Evolutionary conservation across 1,140 invertebrate genomes (phyloP), one percentile per base, ranked within the genome.

Genomic region (Drosophila orosa): DNA sequence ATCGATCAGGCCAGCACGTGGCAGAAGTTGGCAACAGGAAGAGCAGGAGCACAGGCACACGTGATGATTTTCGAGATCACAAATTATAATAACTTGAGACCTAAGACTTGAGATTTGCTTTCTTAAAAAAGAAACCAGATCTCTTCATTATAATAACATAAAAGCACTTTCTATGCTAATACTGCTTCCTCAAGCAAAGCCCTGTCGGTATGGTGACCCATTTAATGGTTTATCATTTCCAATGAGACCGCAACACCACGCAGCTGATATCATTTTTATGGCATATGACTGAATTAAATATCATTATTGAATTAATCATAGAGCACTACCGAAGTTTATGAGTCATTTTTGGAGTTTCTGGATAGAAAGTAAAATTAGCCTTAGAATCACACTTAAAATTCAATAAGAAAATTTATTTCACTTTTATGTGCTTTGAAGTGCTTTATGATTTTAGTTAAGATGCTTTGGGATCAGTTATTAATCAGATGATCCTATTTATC

Each of bases 1-100:
- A 62, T 62, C 44, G 29, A 69, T 69, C 45, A 55, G 50, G 39
- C 17, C 5, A 45, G 48, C 67, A 71, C 67, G 25, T 69, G 63
- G 63, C 63, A 17, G 4, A 19, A 48, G 25, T 62, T 40, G 54
- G 54, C 15, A 37, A 59, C 27, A 62, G 37, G 17, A 59, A 17
- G 25, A 13, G 19, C 35, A 35, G 24, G 7, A 39, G n/a, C 12
- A 6, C 15, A 22, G 3, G 27, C 6, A 68, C 66, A 67, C 24
- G 62, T 69, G 60, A 66, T 48, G 22, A 35, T 27, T 3, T 2
- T 6, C 2, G 8, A 13, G 48, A 6, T 22, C n/a, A 37, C 12
- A 10, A 19, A 5, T 22, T 0, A 31, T 15, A 19, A 19, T 15
- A 9, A 15, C 6, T 3, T 19, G 29, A 3, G 8, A n/a, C n/a